Evolutionary conservation across 1,140 invertebrate species (phyloP).

Genomic region (Cydia splendana): DNA sequence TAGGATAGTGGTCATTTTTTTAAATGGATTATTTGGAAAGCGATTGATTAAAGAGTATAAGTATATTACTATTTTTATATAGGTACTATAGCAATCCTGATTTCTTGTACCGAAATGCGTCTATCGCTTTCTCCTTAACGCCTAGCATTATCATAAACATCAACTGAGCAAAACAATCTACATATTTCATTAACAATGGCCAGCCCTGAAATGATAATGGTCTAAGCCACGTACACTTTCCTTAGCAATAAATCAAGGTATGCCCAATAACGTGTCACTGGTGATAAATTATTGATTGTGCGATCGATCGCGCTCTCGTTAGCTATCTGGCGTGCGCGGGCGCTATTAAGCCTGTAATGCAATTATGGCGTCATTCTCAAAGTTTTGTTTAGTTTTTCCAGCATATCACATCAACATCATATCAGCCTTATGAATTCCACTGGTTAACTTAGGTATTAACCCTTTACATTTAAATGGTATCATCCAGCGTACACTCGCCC

Average conservation of each 20-base stretch:
- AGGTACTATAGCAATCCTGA: background rate
- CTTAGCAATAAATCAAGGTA: constrained; percentile 15
- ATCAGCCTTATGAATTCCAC: background rate
- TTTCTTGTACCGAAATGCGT: background rate
- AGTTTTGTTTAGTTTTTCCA: background rate
- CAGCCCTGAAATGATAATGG: background rate
- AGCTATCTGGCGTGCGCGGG: constrained; percentile 46
- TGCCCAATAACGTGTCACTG: constrained; percentile 34
- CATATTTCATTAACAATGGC: background rate
- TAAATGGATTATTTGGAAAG: too few relatives aligned
- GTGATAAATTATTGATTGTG: constrained; percentile 37
- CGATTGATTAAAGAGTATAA: too few relatives aligned
- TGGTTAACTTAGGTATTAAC: background rate
- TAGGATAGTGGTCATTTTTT: too few relatives aligned
- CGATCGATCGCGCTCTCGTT: constrained; percentile 49
- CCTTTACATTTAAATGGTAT: too few relatives aligned
- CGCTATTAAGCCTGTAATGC: constrained; percentile 7
- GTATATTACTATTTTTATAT: too few relatives aligned
- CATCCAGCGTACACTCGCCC: too few relatives aligned
- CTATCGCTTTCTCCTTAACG: background rate
- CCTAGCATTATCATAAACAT: background rate
- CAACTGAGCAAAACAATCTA: constrained; percentile 6
- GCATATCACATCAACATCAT: background rate
- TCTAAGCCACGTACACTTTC: constrained; percentile 9
- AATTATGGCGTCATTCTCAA: background rate